Evolutionary conservation across 2,113 vertebrate species (phyloP), one percentile per base, ranked within the genome.

Genomic region (Raja brachyura): DNA sequence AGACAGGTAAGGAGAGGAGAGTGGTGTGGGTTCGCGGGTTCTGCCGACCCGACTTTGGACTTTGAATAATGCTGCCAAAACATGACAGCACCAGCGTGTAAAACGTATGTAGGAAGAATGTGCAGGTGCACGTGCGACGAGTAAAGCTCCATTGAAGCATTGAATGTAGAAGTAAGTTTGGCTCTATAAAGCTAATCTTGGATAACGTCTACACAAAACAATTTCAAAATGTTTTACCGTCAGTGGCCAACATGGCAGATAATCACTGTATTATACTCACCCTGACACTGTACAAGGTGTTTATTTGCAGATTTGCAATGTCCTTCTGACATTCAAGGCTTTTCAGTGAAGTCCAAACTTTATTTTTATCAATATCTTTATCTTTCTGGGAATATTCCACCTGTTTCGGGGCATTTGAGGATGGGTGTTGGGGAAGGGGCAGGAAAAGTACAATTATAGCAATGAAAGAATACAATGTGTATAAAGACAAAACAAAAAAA

Each of bases 321-420:
- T 97, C 96, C 0, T 96, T 96, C 92, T 88, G 94, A 61, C 95
- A 97, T 78, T 93, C 96, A 20, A 95, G 95, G 94, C 95, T 95
- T 31, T 96, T 96, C 93, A 97, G 97, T 4, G 98, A 98, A 0
- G 96, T 96, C 99, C 98, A 99, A 31, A 98, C 97, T 28, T 96
- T 95, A 90, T 96, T 96, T 1, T 95, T 95, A 0, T 93, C 97
- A 25, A 96, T 95, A 90, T 96, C 96, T 1, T 95, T 95, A 0
- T 93, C 39, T 48, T 48, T 95, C 81, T 96, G 96, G 90, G 96
- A 97, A 94, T 98, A 98, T 93, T 99, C 98, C 93, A 99, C 97
- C 99, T 99, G 93, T 18, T 33, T 31, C 13, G 33, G 63, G 33
- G 63, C 18, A 73, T 73, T 18, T 18, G 70, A 20, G 14, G 22